These are phyloP conservation scores for Drosophila infuscata DNA, from an alignment of 2,888 invertebrate genomes.

Conservation along the genomic window DNA sequence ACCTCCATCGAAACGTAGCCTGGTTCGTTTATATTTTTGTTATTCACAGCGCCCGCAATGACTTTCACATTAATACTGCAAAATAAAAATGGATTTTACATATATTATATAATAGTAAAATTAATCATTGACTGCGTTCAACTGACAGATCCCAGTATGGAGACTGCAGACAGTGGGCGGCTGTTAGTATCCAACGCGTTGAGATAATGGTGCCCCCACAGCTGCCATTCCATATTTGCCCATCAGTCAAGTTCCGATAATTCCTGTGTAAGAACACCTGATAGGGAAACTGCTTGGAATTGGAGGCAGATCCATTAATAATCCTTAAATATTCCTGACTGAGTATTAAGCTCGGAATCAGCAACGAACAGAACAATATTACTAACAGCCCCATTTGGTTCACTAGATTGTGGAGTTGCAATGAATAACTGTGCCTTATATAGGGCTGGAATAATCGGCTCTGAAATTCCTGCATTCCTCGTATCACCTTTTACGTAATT, in stretches of 20 bases:
- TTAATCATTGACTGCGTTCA: background rate
- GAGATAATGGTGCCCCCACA: conserved; percentile 57
- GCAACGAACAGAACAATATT: conserved; percentile 25
- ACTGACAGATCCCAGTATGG: conserved; percentile 24
- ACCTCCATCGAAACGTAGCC: conserved; percentile 15
- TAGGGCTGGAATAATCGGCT: conserved; percentile 35
- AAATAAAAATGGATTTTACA: background rate
- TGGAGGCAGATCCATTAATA: conserved; percentile 46
- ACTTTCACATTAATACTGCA: conserved; percentile 36
- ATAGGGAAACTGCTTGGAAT: conserved; percentile 47
- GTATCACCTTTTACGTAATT: background rate
- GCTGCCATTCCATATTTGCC: too few relatives aligned
- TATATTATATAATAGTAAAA: too few relatives aligned
- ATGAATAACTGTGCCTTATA: conserved; percentile 24
- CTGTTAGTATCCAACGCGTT: conserved; percentile 58
- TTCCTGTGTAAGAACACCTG: conserved; percentile 42
- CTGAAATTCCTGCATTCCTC: background rate
- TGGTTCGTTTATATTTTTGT: background rate
- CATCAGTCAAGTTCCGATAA: conserved; percentile 7
- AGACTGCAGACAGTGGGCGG: conserved; percentile 58
- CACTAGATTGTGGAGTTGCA: background rate
- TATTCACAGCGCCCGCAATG: conserved; percentile 34
- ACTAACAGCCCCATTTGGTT: conserved; percentile 38
- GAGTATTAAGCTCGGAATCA: conserved; percentile 9
- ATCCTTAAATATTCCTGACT: conserved; percentile 45